A percentile compares a stretch with the other conserved stretches of the same genome.
phyloP scores from a whole-genome alignment of 2,113 vertebrate species.

The Piprites chloris region DNA sequence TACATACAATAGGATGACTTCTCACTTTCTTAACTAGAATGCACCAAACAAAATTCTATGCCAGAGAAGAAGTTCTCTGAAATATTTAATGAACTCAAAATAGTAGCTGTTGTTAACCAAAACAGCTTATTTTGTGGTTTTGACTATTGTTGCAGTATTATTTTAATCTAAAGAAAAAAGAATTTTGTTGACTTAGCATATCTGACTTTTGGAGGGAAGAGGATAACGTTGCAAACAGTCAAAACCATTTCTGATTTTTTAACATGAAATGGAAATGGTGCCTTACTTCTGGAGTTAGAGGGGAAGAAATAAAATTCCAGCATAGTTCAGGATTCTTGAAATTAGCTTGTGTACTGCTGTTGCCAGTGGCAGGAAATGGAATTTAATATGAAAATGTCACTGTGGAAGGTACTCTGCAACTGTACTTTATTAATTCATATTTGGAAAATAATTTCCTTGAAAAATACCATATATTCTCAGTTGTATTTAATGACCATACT shows the following conservation, averaged over 20 bases:
- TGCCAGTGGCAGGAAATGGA: background rate
- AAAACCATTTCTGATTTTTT: background rate
- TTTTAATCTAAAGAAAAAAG: background rate
- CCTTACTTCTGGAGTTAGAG: background rate
- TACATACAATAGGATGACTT: background rate
- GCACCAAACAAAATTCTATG: background rate
- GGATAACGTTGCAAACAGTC: background rate
- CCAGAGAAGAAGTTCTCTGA: background rate
- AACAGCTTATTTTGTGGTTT: background rate
- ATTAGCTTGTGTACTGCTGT: background rate
- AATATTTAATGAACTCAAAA: background rate
- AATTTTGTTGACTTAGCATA: background rate
- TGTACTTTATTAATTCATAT: background rate
- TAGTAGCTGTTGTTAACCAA: background rate
- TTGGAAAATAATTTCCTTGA: background rate
- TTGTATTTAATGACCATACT: background rate
- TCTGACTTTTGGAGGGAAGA: background rate
- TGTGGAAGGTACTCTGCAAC: background rate
- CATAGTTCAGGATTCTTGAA: background rate
- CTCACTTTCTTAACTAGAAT: background rate
- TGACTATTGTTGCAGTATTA: background rate
- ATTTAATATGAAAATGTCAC: background rate
- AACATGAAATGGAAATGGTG: background rate
- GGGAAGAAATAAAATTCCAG: background rate
- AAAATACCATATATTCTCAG: background rate